Conservation (phyloP, 2,797 vertebrate species). For the Benthosema pterotum region DNA sequence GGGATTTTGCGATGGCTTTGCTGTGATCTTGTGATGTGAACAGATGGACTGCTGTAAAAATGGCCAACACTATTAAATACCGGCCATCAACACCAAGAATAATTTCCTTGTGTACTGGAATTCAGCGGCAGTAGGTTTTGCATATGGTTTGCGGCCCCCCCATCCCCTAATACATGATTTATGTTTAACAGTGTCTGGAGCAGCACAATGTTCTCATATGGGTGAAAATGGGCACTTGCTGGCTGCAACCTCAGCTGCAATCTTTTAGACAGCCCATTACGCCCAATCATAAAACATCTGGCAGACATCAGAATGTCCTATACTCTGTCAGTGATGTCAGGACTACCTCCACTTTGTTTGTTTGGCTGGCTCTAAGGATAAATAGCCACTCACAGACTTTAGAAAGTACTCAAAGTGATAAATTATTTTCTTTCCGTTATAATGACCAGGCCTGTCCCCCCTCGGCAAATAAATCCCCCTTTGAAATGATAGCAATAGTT, state of each 20-base stretch:
- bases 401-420: conserved; percentile 53
- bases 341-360: conserved; percentile 40
- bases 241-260: conserved; percentile 38
- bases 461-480: conserved; percentile 49
- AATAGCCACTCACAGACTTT: conserved; percentile 40
- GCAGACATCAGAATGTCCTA: conserved; percentile 48
- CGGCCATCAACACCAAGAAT: conserved; percentile 24
- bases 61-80: conserved; percentile 32
- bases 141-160: conserved; percentile 55
- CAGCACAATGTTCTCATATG: conserved; percentile 60
- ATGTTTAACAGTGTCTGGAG: conserved; percentile 58
- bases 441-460: conserved; percentile 34
- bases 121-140: conserved; percentile 48
- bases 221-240: conserved; percentile 52
- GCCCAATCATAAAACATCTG: conserved; percentile 72
- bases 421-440: conserved; percentile 47
- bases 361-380: conserved; percentile 50
- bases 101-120: conserved; percentile 27
- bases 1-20: conserved; percentile 51
- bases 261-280: conserved; percentile 62
- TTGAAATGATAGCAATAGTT: conserved; percentile 24
- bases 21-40: conserved; percentile 57
- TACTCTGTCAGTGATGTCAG: conserved; percentile 37
- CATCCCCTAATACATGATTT: conserved; percentile 60
- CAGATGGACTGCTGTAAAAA: conserved; percentile 60